Conservation (phyloP, 2,888 invertebrate genomes). For the Augiades crinisus region DNA sequence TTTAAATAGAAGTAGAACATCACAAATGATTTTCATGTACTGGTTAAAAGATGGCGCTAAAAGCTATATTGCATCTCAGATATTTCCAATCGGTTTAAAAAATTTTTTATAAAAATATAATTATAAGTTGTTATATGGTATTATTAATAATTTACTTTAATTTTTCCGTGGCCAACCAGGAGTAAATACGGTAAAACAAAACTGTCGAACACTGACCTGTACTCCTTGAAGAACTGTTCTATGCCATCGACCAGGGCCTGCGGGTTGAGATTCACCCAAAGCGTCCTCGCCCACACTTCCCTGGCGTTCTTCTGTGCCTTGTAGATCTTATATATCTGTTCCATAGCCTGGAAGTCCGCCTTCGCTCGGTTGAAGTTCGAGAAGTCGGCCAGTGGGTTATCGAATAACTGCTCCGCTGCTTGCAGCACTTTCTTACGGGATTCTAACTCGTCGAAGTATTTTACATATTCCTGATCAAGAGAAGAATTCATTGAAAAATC, state of each 20-base stretch:
- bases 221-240: constrained; percentile 90
- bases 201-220: no score
- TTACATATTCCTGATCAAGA: constrained; percentile 80
- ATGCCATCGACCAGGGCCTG: constrained; percentile 92
- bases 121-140: no score
- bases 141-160: neutral
- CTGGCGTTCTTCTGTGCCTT: constrained; percentile 88
- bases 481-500: no score
- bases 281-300: constrained; percentile 91
- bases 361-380: constrained; percentile 85
- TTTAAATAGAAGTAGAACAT: no score
- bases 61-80: no score
- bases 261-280: constrained; percentile 94
- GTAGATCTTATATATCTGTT: constrained; percentile 88
- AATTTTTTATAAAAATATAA: no score
- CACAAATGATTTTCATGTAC: no score
- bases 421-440: constrained; percentile 78
- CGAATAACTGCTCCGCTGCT: constrained; percentile 91
- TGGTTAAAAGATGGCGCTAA: no score
- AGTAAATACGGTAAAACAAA: no score
- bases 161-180: no score
- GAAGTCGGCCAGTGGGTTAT: constrained; percentile 92
- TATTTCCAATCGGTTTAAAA: no score
- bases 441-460: constrained; percentile 85
- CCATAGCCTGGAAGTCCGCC: constrained; percentile 84